Evolutionary conservation across 2,113 vertebrate species (phyloP), one percentile per base, ranked within the genome.

Genomic region (Anguilla rostrata): DNA sequence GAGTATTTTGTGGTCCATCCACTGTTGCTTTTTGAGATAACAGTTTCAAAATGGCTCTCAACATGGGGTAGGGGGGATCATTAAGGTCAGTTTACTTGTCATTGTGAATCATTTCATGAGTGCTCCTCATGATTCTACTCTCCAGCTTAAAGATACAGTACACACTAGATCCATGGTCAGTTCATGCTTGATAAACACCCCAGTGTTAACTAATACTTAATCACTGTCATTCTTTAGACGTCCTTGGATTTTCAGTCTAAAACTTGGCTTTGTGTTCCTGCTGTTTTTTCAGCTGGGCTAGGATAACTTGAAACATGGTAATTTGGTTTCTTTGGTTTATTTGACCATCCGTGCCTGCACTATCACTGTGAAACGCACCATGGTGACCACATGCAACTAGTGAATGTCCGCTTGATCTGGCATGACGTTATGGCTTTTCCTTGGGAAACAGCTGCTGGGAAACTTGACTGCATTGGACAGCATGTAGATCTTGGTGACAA

Each of bases 281-380:
- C 20, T 93, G 91, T 93, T 94, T 90, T 92, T 71, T 87, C 92
- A 93, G 92, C 91, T 90, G 90, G 91, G 85, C 86, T 49, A 43
- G 71, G 57, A 85, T 79, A 56, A 83, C 57, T 82, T 81, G 78
- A 71, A 63, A 29, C 63, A 43, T 3, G 91, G n/a, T 4, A 75
- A 34, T 34, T 75, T 75, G 71, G 71, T 34, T 75, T 75, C 34
- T 34, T 75, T 34, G 71, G 71, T 34, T 75, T 75, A 75, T 34
- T 75, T 34, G 71, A 75, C 71, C n/a, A 12, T 75, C 71, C 71
- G 16, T 90, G 87, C 71, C 9, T 90, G 87, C 63, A 41, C 82
- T 1, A 83, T 71, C 86, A 88, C 75, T 63, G 43, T 75, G 81
- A 46, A 29, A 53, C 15, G 14, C 60, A 53, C 86, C 79, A 88